Evolutionary conservation across 2,113 vertebrate species (phyloP).

Genomic region (Thalassarche chlororhynchos): DNA sequence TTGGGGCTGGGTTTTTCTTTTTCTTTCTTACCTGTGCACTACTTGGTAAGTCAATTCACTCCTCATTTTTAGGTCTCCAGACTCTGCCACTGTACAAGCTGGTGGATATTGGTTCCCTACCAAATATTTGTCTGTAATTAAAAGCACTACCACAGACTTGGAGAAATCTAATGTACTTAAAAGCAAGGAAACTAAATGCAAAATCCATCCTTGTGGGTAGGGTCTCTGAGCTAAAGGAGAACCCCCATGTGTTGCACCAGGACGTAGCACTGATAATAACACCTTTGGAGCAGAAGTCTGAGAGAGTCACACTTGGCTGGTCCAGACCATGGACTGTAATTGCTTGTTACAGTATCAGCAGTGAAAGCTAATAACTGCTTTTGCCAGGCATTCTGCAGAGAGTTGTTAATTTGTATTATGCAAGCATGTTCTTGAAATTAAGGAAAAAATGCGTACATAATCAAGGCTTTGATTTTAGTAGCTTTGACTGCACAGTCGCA

Average conservation of each 20-base stretch:
- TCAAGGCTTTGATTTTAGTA: not conserved
- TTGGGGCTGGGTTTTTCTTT: not conserved
- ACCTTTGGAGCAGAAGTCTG: not conserved
- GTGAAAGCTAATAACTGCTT: not conserved
- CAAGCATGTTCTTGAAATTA: not conserved
- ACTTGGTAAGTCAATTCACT: not conserved
- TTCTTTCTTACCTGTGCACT: not conserved
- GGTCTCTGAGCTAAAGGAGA: not conserved
- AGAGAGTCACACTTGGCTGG: not conserved
- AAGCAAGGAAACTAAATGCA: not conserved
- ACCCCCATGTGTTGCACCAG: not conserved
- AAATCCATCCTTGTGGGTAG: not conserved
- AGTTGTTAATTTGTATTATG: not conserved
- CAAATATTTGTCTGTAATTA: not conserved
- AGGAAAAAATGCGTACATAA: not conserved
- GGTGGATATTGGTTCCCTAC: not conserved
- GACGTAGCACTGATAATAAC: too few relatives aligned
- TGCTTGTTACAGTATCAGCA: not conserved
- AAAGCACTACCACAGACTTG: not conserved
- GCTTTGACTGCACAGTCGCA: not conserved
- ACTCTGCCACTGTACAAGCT: not conserved
- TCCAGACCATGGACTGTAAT: not conserved
- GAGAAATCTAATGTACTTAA: not conserved
- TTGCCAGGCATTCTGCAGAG: not conserved
- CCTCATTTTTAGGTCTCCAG: not conserved